phyloP scores from a whole-genome alignment of 2,888 invertebrate genomes.

The Mythimna pallens region DNA sequence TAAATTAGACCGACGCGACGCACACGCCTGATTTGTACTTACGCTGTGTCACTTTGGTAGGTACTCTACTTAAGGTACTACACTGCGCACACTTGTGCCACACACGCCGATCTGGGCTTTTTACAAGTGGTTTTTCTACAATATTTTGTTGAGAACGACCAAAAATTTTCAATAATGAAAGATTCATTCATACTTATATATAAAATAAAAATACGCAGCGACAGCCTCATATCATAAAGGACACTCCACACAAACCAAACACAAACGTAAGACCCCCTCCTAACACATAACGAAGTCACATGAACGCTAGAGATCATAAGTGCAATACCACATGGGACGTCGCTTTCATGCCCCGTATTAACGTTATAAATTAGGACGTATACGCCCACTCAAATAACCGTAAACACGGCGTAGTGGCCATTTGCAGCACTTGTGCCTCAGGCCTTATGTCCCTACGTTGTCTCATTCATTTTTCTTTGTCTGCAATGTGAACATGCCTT shows the following conservation, averaged over 20 bases:
- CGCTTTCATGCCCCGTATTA: conserved; percentile 79
- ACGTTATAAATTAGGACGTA: conserved; percentile 89
- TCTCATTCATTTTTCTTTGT: conserved; percentile 75
- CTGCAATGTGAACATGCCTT: conserved; percentile 63
- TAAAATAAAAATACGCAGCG: neutral
- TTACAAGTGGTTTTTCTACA: neutral
- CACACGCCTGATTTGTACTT: too few relatives aligned
- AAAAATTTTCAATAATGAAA: neutral
- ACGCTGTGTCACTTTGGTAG: too few relatives aligned
- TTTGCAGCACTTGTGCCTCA: conserved; percentile 82
- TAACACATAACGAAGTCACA: conserved; percentile 42
- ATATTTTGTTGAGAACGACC: neutral
- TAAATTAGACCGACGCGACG: too few relatives aligned
- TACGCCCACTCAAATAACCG: conserved; percentile 87
- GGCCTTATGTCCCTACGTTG: conserved; percentile 75
- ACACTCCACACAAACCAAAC: conserved; percentile 23
- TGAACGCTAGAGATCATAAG: conserved; percentile 48
- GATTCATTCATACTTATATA: neutral
- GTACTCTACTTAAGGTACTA: too few relatives aligned
- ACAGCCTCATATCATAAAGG: conserved; percentile 12
- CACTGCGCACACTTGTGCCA: too few relatives aligned
- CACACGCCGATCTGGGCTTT: neutral
- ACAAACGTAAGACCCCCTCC: conserved; percentile 11
- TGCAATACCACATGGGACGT: conserved; percentile 76
- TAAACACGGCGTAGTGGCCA: conserved; percentile 83